These are phyloP conservation scores for Teleogryllus occipitalis DNA, from an alignment of 1,140 invertebrate species.

Conservation along the genomic window DNA sequence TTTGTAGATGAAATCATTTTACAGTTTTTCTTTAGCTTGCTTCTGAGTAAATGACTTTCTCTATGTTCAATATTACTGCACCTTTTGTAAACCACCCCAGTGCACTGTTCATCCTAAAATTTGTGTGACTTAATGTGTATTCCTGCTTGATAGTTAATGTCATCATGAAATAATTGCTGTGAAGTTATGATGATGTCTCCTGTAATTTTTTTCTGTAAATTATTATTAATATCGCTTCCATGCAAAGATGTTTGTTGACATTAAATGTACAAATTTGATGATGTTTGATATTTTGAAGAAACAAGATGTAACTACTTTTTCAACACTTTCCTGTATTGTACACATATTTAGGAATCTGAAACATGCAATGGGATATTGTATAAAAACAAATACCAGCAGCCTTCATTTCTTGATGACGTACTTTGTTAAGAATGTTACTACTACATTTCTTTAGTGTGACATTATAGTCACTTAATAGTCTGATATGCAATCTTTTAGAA, in stretches of 20 bases:
- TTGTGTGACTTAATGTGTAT: background rate
- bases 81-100: conserved; percentile 3
- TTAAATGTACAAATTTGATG: too few species aligned
- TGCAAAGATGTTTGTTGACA: too few species aligned
- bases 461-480: background rate
- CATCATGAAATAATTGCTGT: background rate
- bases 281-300: too few species aligned
- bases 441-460: background rate
- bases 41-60: conserved; percentile 5
- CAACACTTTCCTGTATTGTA: too few species aligned
- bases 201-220: too few species aligned
- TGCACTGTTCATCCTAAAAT: conserved; percentile 4
- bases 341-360: too few species aligned
- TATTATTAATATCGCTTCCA: too few species aligned
- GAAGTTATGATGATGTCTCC: too few species aligned
- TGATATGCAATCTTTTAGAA: background rate
- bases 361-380: too few species aligned
- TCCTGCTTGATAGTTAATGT: background rate
- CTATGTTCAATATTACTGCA: conserved; percentile 1
- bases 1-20: background rate
- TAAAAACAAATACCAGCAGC: too few species aligned
- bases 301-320: too few species aligned
- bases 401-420: background rate
- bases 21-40: conserved; percentile 4
- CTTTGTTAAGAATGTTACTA: background rate